phyloP scores from a whole-genome alignment of 2,888 invertebrate genomes.

The Tenthredo amoena region DNA sequence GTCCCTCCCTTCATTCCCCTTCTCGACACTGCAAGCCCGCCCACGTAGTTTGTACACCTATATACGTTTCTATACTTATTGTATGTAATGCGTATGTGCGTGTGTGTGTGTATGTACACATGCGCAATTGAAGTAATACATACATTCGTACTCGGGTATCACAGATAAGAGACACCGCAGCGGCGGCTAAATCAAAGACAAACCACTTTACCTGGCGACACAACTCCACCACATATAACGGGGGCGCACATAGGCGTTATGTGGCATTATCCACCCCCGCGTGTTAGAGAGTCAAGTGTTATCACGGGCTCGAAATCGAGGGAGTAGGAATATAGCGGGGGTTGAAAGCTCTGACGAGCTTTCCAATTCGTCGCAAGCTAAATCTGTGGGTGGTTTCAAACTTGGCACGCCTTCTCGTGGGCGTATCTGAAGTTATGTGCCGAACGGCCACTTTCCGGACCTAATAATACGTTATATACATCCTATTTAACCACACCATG shows the following conservation, averaged over 20 bases:
- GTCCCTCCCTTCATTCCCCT: neutral
- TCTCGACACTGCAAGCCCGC: constrained; percentile 3
- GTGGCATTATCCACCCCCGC: constrained; percentile 46
- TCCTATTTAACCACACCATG: constrained; percentile 71
- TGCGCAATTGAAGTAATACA: neutral
- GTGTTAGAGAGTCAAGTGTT: constrained; percentile 45
- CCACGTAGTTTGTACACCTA: neutral
- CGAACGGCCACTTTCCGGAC: constrained; percentile 58
- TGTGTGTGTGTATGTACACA: neutral
- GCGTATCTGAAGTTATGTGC: constrained; percentile 27
- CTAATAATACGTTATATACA: constrained; percentile 75
- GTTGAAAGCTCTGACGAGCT: neutral
- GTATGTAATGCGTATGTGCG: neutral
- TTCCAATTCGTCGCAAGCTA: constrained; percentile 25
- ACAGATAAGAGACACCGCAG: constrained; percentile 56
- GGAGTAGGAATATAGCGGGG: constrained; percentile 21
- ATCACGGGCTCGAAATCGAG: constrained; percentile 25
- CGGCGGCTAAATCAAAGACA: constrained; percentile 76
- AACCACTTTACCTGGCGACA: constrained; percentile 74
- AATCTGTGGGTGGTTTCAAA: constrained; percentile 37
- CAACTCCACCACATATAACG: constrained; percentile 39
- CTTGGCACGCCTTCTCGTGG: constrained; percentile 9
- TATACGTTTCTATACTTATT: neutral
- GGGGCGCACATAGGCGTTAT: constrained; percentile 41
- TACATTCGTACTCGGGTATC: neutral